phyloP scores from a whole-genome alignment of 1,140 invertebrate genomes.

The Charaxes varanes region DNA sequence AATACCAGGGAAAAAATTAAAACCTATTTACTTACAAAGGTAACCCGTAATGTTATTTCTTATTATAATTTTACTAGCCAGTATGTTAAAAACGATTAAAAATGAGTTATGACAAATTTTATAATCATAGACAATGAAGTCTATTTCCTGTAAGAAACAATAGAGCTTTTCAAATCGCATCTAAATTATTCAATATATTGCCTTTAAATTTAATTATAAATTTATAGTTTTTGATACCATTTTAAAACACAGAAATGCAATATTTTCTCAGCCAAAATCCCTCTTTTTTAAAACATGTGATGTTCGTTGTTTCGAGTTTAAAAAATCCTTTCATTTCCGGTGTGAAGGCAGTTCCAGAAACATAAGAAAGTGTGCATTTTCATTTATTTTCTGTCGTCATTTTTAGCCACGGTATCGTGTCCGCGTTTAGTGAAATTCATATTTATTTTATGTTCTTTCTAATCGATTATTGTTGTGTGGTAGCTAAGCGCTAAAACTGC shows the following conservation, averaged over 20 bases:
- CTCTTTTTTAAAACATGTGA: conserved; percentile 33
- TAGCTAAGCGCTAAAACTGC: conserved; percentile 28
- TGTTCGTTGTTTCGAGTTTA: conserved; percentile 41
- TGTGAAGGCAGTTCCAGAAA: conserved; percentile 68
- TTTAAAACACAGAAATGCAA: conserved; percentile 52
- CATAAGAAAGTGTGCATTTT: conserved; percentile 70
- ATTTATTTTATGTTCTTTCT: conserved; percentile 61
- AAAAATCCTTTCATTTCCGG: conserved; percentile 62
- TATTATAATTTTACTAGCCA: too few species aligned
- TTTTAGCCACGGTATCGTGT: conserved; percentile 59
- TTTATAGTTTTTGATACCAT: background rate
- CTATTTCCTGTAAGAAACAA: conserved; percentile 14
- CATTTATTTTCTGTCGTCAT: conserved; percentile 74
- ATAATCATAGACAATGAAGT: conserved; percentile 13
- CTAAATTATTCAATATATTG: too few species aligned
- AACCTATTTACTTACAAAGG: too few species aligned
- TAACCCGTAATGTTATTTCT: too few species aligned
- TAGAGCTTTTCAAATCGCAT: conserved; percentile 2
- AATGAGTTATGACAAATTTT: background rate
- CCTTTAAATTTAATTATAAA: background rate
- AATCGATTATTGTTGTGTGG: conserved; percentile 39
- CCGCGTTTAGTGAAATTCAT: conserved; percentile 51
- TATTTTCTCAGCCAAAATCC: conserved; percentile 38
- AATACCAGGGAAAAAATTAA: too few species aligned
- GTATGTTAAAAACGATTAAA: background rate